Evolutionary conservation across 2,888 invertebrate genomes (phyloP).

Genomic region (Andrena marginata): DNA sequence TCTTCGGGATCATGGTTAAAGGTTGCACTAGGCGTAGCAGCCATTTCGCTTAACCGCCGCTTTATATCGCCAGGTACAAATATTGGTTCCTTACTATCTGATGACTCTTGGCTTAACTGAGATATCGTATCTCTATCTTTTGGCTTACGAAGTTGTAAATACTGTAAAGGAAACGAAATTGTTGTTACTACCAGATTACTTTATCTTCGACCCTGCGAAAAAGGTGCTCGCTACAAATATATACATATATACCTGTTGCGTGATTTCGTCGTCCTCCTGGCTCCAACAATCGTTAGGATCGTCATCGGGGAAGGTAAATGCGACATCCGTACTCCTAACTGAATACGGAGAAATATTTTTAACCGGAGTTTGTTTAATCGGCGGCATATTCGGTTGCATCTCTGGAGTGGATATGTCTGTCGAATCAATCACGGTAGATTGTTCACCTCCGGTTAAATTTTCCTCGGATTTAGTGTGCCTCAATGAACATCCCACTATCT

Average conservation of each 20-base stretch:
- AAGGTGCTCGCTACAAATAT: neutral
- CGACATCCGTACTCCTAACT: constrained; percentile 78
- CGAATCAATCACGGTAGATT: constrained; percentile 78
- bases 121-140: constrained; percentile 94
- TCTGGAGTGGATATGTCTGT: constrained; percentile 77
- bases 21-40: constrained; percentile 86
- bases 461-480: constrained; percentile 98
- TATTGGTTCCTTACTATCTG: constrained; percentile 88
- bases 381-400: constrained; percentile 69
- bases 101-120: constrained; percentile 95
- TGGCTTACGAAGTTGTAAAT: constrained; percentile 88
- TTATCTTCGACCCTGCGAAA: neutral
- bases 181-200: neutral
- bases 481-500: constrained; percentile 92
- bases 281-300: constrained; percentile 95
- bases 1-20: constrained; percentile 98
- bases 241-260: constrained; percentile 89
- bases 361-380: constrained; percentile 82
- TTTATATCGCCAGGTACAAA: constrained; percentile 93
- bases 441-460: constrained; percentile 89
- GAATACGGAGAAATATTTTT: constrained; percentile 78
- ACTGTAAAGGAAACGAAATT: constrained; percentile 84
- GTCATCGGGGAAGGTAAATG: constrained; percentile 85
- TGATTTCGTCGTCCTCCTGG: constrained; percentile 97
- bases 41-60: constrained; percentile 92